These are phyloP conservation scores for Falco novaeseelandiae DNA, from an alignment of 2,797 vertebrate genomes.

Conservation along the genomic window DNA sequence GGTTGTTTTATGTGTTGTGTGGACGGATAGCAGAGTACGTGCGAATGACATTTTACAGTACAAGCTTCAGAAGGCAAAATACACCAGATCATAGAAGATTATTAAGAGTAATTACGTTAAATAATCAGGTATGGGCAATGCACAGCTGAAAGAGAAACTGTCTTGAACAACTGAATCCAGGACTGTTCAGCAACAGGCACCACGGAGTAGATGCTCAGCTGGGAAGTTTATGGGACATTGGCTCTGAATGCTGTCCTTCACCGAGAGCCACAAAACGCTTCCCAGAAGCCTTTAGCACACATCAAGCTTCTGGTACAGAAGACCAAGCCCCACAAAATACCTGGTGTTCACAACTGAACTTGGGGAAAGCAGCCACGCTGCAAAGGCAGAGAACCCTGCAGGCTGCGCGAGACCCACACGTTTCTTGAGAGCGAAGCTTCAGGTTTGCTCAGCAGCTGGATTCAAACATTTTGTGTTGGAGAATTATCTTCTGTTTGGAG, in stretches of 20 bases:
- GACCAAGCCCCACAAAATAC: background rate
- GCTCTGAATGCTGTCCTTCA: background rate
- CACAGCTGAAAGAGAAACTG: background rate
- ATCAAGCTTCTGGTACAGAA: background rate
- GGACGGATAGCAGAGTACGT: background rate
- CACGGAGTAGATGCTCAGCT: fast-evolving
- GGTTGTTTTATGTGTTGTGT: background rate
- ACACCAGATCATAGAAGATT: background rate
- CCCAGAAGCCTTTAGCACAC: background rate
- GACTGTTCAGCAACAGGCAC: fast-evolving
- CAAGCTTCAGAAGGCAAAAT: background rate
- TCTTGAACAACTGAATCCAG: fast-evolving
- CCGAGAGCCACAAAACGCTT: background rate
- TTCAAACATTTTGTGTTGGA: background rate
- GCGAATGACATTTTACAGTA: background rate
- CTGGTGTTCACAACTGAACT: background rate
- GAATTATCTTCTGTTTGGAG: background rate
- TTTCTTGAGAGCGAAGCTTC: background rate
- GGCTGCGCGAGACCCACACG: too few species aligned
- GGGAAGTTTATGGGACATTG: background rate
- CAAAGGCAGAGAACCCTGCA: fast-evolving
- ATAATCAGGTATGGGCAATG: background rate
- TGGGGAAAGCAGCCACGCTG: fast-evolving
- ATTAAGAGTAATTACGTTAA: background rate
- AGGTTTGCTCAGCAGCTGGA: background rate